phyloP scores from a whole-genome alignment of 2,113 vertebrate species.

The Dendrocopos noguchii region DNA sequence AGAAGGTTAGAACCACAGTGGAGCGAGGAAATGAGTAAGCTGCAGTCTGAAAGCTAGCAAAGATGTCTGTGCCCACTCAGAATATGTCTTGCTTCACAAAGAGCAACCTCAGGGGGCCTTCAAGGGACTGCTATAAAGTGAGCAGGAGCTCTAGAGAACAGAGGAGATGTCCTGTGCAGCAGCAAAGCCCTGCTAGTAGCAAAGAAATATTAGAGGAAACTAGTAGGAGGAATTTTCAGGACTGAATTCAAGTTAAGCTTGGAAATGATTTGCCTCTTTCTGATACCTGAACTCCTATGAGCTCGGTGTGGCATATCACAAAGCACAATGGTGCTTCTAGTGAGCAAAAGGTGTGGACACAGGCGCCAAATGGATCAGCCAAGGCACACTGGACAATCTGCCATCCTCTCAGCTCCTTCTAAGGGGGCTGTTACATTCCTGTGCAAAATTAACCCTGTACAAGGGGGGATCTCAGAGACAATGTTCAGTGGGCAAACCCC shows the following conservation, averaged over 20 bases:
- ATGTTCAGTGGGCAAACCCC: background rate
- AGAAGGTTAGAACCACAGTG: constrained; percentile 52
- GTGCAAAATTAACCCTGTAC: background rate
- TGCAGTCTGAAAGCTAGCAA: background rate
- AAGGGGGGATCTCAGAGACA: background rate
- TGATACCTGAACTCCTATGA: background rate
- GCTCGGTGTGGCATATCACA: background rate
- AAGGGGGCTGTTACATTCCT: accelerated
- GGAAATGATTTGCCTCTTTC: background rate
- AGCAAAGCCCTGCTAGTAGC: constrained; percentile 21
- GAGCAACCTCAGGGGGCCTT: constrained; percentile 41
- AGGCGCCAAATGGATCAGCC: background rate
- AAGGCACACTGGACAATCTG: background rate
- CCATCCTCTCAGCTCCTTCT: background rate
- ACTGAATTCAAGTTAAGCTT: background rate
- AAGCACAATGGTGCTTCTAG: accelerated
- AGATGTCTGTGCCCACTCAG: constrained; percentile 30
- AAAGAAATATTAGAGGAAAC: constrained; percentile 9
- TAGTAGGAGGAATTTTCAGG: constrained; percentile 7
- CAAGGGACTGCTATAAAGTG: constrained; percentile 10
- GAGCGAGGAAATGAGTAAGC: constrained; percentile 38
- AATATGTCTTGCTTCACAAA: constrained; percentile 35
- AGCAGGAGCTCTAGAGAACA: constrained; percentile 20
- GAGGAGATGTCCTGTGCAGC: background rate
- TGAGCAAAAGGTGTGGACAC: background rate